Conservation (phyloP, 2,113 vertebrate genomes). For the Rhegmatorhina hoffmannsi region DNA sequence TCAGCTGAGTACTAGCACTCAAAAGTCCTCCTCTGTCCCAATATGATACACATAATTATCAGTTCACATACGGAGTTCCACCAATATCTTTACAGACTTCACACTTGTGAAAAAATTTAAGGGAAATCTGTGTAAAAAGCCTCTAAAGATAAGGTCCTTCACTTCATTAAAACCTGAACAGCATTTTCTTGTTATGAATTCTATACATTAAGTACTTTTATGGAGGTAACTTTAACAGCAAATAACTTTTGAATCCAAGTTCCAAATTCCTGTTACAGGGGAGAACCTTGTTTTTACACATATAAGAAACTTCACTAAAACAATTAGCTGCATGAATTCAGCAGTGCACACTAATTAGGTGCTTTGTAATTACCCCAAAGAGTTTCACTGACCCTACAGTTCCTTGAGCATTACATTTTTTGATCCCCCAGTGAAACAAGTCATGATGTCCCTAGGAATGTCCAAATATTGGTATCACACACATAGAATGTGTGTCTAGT, state of each 20-base stretch:
- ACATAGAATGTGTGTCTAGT: not conserved
- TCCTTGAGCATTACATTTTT: not conserved
- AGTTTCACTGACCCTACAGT: not conserved
- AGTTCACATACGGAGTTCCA: not conserved
- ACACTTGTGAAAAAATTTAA: not conserved
- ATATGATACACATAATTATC: fast-evolving
- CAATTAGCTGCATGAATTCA: conserved; percentile 14
- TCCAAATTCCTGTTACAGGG: not conserved
- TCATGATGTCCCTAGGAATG: not conserved
- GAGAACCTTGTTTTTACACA: not conserved
- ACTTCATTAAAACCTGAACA: not conserved
- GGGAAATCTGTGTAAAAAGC: not conserved
- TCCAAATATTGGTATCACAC: not conserved
- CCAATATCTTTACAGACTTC: not conserved
- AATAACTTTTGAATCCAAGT: not conserved
- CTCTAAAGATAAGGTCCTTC: not conserved
- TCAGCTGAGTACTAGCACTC: not conserved
- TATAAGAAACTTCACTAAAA: conserved; percentile 6
- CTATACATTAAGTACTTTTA: no score
- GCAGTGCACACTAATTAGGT: not conserved
- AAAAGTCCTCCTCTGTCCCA: not conserved
- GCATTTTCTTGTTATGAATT: not conserved
- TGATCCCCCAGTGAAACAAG: not conserved
- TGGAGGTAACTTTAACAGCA: not conserved
- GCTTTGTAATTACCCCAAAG: not conserved